These are phyloP conservation scores for Helarctos malayanus DNA, from an alignment of 2,797 vertebrate genomes.

Conservation along the genomic window DNA sequence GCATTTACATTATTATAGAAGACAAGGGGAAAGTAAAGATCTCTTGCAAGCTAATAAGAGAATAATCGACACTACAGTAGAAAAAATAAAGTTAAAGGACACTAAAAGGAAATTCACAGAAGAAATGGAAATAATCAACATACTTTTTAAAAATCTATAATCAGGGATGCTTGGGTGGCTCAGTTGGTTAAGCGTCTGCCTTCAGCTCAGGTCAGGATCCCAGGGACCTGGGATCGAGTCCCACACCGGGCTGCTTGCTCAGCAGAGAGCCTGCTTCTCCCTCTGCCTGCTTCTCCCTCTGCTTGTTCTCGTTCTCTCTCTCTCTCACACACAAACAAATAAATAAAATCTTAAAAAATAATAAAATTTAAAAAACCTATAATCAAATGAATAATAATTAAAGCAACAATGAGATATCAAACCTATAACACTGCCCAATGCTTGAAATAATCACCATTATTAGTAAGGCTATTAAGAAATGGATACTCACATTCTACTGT, in stretches of 20 bases:
- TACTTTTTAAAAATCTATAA: background rate
- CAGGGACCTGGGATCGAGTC: too few relatives aligned
- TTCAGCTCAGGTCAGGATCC: too few relatives aligned
- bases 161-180: too few relatives aligned
- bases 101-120: constrained; percentile 3
- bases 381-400: background rate
- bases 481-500: background rate
- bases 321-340: too few relatives aligned
- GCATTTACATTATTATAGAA: constrained; percentile 8
- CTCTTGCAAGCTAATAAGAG: constrained; percentile 36
- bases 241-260: too few relatives aligned
- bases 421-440: background rate
- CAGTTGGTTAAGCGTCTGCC: too few relatives aligned
- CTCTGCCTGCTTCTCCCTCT: too few relatives aligned
- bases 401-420: background rate
- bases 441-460: background rate
- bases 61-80: background rate
- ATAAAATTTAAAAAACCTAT: background rate
- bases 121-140: background rate
- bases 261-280: too few relatives aligned
- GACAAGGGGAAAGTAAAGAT: background rate
- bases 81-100: constrained; percentile 31
- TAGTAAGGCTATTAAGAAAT: background rate
- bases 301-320: too few relatives aligned
- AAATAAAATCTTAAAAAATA: too few relatives aligned